Base-by-base conservation (phyloP, 1,140 invertebrate genomes). In the Brachionus asplanchnoidis region DNA sequence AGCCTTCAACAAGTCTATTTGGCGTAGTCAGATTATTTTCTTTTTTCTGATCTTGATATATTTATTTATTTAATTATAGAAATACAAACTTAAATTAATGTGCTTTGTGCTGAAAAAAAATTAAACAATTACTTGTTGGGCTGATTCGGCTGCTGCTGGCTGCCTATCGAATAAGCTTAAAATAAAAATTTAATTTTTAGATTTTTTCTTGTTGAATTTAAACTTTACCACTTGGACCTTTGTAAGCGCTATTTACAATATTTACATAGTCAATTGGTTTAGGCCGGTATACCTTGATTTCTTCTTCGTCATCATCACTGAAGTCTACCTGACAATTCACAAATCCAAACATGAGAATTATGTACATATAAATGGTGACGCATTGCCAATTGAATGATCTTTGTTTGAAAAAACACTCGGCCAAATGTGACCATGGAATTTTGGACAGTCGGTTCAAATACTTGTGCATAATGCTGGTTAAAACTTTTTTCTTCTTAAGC, bases 241-340 rank as follows among this genome's bases (percentile, higher is more conserved):
- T 32, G 28, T 68, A 28, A 28, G 14, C 66, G 32, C 23, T 73
- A 73, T 73, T 73, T 73, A 73, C 68, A 73, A 17, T 73, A 73
- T 73, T 73, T 40, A 73, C n/a, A 73, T 73, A 73, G 17, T 73
- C 68, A 40, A 36, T 36, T 20, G 68, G 68, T 73, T 44, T 73
- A 40, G 68, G 28, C 28, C 28, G 28, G n/a, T 40, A 42, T 3
- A 73, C n/a, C 5, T 73, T 73, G 12, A 40, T 40, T 3, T 68
- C 65, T 40, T 73, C 68, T 73, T 73, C 68, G 11, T 73, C 68
- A 17, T 73, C 68, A n/a, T 73, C 68, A 42, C 11, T 73, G 40
- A 73, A 73, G 17, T 73, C 68, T 14, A 73, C 68, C n/a, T 73
- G 68, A 9, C 68, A 73, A 40, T 40, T 40, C 11, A 73, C 32